Evolutionary conservation across 2,113 vertebrate species (phyloP).

Genomic region (Cebus imitator): DNA sequence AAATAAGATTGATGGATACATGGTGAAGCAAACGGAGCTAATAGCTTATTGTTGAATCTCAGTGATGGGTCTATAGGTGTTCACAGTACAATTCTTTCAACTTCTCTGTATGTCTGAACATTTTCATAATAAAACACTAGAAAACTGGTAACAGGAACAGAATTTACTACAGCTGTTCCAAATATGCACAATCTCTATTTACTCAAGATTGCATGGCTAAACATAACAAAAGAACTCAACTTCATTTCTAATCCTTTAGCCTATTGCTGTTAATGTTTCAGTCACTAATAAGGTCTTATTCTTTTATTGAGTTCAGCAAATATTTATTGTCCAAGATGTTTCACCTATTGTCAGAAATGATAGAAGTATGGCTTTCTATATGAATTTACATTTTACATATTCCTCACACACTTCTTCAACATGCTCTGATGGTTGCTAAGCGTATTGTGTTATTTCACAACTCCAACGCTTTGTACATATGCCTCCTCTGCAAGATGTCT

Average conservation of each 20-base stretch:
- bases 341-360: neutral
- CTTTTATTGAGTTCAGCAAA: neutral
- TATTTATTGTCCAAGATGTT: neutral
- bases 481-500: neutral
- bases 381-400: neutral
- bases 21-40: neutral
- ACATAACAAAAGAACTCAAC: neutral
- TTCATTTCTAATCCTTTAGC: neutral
- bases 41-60: neutral
- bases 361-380: neutral
- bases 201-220: neutral
- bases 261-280: neutral
- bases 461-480: neutral
- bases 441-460: neutral
- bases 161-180: neutral
- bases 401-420: neutral
- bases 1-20: neutral
- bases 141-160: slow-evolving; percentile 4
- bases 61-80: neutral
- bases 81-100: neutral
- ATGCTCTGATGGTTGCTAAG: neutral
- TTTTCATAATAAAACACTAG: neutral
- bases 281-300: neutral
- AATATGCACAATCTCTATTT: neutral
- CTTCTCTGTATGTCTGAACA: neutral